Evolutionary conservation across 2,888 invertebrate genomes (phyloP), one percentile per base, ranked within the genome.

Genomic region (Synanthedon vespiformis): DNA sequence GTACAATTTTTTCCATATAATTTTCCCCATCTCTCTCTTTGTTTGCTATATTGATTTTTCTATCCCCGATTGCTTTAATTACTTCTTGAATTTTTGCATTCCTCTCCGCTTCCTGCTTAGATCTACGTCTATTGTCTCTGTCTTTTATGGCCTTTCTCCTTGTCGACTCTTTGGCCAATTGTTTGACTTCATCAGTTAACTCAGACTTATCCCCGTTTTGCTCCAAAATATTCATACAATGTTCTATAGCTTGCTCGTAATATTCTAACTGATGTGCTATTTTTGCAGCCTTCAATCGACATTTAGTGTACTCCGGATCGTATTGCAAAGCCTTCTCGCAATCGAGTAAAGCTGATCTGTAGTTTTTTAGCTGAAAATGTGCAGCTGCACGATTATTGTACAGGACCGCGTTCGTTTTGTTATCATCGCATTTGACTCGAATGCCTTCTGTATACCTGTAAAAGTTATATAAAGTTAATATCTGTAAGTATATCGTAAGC

Each of bases 301-400:
- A 93, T 85, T 98, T 97, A 0, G 86, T 72, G 73, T 98, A 95
- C 56, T 91, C 85, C 0, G 93, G 89, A 61, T 95, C 93, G 49
- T 93, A 88, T 65, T 91, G 90, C 18, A 97, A 67, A 0, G 97
- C 96, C 64, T 89, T 85, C 67, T 94, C 90, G 58, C 95, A 94
- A 74, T 98, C 98, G 56, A 84, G 88, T 13, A 97, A 80, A 10
- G 95, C 88, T 2, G 95, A 95, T 61, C 94, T 86, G 75, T 91
- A 94, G 74, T 95, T 96, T 77, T 95, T 91, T 40, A 98, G 74
- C 70, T 94, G 92, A 72, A 89, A 97, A 66, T 98, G 94, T 0
- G 96, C 90, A 0, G 98, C 96, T 1, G 98, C 94, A 57, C 99
- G 89, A 72, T 99, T 99, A 65, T 96, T 96, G 67, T 95, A 94